Evolutionary conservation across 1,140 invertebrate genomes (phyloP).

Genomic region (Leptopilina clavipes): DNA sequence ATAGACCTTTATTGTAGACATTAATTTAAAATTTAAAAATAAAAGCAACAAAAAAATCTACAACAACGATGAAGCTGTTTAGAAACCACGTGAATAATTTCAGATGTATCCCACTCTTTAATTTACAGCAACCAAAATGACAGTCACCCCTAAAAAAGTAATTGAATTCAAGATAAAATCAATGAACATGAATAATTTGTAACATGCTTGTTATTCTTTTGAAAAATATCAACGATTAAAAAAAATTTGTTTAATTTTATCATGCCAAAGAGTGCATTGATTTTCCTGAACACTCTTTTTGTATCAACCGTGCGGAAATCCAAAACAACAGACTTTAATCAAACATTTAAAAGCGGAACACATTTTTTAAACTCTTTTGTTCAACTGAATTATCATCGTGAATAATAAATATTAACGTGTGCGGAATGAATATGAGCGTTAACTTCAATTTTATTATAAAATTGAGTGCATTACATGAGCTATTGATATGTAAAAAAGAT

Average conservation of each 20-base stretch:
- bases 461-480: background rate
- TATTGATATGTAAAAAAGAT: too few species aligned
- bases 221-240: background rate
- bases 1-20: too few species aligned
- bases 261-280: background rate
- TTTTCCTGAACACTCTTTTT: background rate
- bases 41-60: too few species aligned
- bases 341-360: constrained; percentile 1
- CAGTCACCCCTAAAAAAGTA: too few species aligned
- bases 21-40: too few species aligned
- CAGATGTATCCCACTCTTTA: too few species aligned
- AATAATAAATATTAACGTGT: background rate
- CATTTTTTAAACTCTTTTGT: constrained; percentile 6
- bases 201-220: background rate
- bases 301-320: constrained; percentile 13
- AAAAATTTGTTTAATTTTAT: background rate
- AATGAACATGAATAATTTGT: background rate
- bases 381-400: background rate
- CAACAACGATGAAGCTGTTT: too few species aligned
- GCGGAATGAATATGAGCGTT: background rate
- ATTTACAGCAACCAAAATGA: too few species aligned
- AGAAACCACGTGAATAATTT: too few species aligned
- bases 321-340: background rate
- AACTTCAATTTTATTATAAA: background rate
- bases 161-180: background rate